Base-by-base conservation (phyloP, 2,888 invertebrate species). In the Prosapia bicincta region DNA sequence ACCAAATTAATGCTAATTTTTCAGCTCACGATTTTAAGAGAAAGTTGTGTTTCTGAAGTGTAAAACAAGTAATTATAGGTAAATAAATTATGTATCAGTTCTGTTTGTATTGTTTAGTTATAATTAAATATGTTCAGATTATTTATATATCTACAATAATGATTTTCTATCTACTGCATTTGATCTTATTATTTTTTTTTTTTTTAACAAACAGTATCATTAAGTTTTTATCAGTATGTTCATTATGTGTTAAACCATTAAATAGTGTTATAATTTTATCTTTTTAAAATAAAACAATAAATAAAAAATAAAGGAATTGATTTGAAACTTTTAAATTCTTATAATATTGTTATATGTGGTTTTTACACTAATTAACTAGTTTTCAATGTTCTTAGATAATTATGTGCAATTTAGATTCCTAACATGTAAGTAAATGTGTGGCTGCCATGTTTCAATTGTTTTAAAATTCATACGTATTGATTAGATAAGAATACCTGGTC, bases 221-320 rank as follows among this genome's bases (percentile, higher is more conserved):
- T n/a, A n/a, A n/a, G n/a, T n/a, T n/a, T n/a, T n/a, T n/a, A n/a
- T n/a, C n/a, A n/a, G n/a, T n/a, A n/a, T n/a, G n/a, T n/a, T n/a
- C n/a, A n/a, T n/a, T n/a, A n/a, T n/a, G n/a, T n/a, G n/a, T n/a
- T n/a, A n/a, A n/a, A n/a, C n/a, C n/a, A n/a, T n/a, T n/a, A n/a
- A n/a, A n/a, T n/a, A n/a, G n/a, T n/a, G n/a, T n/a, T n/a, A n/a
- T 73, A 43, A 25, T n/a, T 73, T 6, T 9, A 13, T 72, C 67
- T 43, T 73, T 73, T 43, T n/a, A 38, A 38, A 68, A 66, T 69
- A 26, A 65, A 74, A 74, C 65, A 69, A 69, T 69, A 69, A 69
- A 74, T 26, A 65, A 10, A 74, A 74, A 67, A 43, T 69, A 74
- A 73, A 74, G 74, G 74, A 74, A 74, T 74, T 74, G 74, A 74